Conservation (phyloP, 1,140 invertebrate genomes). For the Nylanderia fulva region DNA sequence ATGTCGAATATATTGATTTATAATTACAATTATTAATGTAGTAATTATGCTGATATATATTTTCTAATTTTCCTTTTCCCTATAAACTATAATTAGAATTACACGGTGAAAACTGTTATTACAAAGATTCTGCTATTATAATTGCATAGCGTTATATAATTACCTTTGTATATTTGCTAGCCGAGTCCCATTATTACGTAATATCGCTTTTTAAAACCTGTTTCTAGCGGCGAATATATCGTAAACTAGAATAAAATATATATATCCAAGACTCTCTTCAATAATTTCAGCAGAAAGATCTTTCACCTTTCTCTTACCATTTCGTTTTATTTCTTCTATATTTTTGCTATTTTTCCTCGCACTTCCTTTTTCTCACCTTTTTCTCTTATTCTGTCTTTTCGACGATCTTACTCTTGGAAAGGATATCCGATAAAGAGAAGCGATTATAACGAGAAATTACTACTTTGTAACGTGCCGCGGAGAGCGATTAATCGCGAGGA, state of each 20-base stretch:
- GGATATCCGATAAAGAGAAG: conserved; percentile 54
- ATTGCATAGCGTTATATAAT: neutral
- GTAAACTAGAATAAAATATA: neutral
- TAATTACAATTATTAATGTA: conserved; percentile 15
- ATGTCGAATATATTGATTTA: neutral
- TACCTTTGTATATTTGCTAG: neutral
- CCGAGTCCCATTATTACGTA: neutral
- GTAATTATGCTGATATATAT: neutral
- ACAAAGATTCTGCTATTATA: neutral
- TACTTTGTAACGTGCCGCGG: conserved; percentile 55
- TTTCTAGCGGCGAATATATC: neutral
- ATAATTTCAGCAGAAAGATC: neutral
- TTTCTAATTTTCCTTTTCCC: neutral
- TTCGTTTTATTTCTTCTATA: neutral
- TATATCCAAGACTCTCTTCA: neutral
- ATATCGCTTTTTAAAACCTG: neutral
- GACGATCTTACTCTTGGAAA: conserved; percentile 13
- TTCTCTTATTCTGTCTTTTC: conserved; percentile 2
- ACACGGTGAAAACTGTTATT: neutral
- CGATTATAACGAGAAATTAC: conserved; percentile 59
- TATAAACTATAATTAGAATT: neutral
- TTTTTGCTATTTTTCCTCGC: neutral
- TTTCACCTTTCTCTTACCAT: neutral
- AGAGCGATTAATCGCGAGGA: conserved; percentile 53
- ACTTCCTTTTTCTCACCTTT: neutral